Evolutionary conservation across 2,113 vertebrate genomes (phyloP).

Genomic region (Edolisoma coerulescens): DNA sequence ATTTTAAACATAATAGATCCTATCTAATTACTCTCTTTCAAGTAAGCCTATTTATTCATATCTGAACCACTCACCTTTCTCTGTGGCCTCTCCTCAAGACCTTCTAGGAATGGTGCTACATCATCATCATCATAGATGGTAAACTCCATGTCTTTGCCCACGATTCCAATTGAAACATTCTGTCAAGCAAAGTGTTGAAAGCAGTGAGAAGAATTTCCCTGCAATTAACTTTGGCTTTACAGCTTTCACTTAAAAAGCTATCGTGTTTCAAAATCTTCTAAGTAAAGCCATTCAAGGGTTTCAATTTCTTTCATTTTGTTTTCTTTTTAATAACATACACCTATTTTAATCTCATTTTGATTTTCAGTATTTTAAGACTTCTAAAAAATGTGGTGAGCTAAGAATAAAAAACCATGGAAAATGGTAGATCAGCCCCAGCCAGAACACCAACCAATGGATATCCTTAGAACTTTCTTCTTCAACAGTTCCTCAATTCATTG

Average conservation of each 20-base stretch:
- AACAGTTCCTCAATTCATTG: background rate
- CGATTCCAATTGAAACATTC: constrained; percentile 97
- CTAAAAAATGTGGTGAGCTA: background rate
- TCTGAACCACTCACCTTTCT: constrained; percentile 80
- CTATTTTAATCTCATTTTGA: background rate
- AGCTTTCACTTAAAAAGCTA: background rate
- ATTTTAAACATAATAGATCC: background rate
- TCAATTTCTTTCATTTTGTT: background rate
- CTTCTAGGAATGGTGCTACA: constrained; percentile 91
- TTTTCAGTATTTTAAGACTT: background rate
- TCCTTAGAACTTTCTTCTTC: background rate
- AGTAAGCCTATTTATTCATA: background rate
- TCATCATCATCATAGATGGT: constrained; percentile 96
- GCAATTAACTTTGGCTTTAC: background rate
- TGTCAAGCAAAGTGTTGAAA: constrained; percentile 41
- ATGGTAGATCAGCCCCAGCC: background rate
- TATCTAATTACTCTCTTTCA: background rate
- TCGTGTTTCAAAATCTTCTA: background rate
- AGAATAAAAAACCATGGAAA: background rate
- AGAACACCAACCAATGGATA: background rate
- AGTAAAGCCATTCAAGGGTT: background rate
- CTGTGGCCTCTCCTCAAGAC: constrained; percentile 96
- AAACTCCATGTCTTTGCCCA: constrained; percentile 96
- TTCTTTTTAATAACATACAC: background rate
- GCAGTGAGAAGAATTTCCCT: background rate